Conservation (phyloP, 2,888 invertebrate genomes). For the Adineta ricciae region DNA sequence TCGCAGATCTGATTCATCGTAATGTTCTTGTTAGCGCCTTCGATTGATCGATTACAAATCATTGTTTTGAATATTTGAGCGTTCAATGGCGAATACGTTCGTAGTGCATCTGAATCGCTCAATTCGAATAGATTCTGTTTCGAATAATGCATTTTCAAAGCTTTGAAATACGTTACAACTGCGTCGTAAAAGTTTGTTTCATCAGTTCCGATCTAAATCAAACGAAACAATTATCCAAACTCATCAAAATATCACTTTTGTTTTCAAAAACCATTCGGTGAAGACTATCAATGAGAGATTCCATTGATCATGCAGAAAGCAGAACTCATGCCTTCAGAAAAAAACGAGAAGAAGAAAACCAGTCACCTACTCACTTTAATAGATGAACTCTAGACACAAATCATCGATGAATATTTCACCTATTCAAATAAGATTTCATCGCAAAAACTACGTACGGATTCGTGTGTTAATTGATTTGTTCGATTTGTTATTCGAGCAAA, state of each 20-base stretch:
- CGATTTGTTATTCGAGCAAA: neutral
- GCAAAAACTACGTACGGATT: neutral
- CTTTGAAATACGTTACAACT: neutral
- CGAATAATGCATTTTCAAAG: neutral
- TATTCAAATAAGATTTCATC: neutral
- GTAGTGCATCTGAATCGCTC: neutral
- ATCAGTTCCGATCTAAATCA: constrained; percentile 3
- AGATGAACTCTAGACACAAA: neutral
- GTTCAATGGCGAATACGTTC: neutral
- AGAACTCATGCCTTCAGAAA: neutral
- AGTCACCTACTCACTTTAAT: constrained; percentile 11
- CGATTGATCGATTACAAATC: constrained; percentile 28
- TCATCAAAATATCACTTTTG: neutral
- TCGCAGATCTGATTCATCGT: constrained; percentile 41
- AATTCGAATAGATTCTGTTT: neutral
- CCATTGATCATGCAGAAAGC: neutral
- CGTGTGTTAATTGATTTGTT: neutral
- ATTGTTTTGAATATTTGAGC: neutral
- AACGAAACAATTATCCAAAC: neutral
- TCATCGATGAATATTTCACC: no score
- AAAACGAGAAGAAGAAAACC: neutral
- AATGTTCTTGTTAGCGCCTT: constrained; percentile 39
- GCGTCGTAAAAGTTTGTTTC: constrained; percentile 19
- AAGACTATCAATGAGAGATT: neutral
- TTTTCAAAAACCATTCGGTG: neutral